Evolutionary conservation across 2,888 invertebrate genomes (phyloP), one percentile per base, ranked within the genome.

Genomic region (Chrysotoxum bicinctum): DNA sequence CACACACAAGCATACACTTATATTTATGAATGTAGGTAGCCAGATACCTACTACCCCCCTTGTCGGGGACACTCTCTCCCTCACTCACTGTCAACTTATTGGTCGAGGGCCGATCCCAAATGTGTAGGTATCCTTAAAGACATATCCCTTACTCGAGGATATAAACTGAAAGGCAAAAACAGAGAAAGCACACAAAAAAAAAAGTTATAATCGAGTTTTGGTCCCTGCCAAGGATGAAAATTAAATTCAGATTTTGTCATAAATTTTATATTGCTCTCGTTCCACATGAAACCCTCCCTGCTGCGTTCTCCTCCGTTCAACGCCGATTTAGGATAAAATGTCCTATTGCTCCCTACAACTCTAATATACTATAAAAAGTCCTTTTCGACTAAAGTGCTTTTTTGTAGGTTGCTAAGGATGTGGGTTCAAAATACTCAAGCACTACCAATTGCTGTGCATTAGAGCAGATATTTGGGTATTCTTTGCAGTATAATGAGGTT

Each of bases 211-310:
- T 82, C 81, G 81, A 82, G 81, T 76, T 81, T 81, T 72, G 77
- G 77, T 77, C 77, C 66, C 72, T 77, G 77, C 66, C 81, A 82
- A 64, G 66, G 77, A 70, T 82, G 81, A 77, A 82, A 82, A 82
- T 82, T 82, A 77, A 82, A 82, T 77, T 82, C 81, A 77, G 81
- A 82, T 82, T 82, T 82, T 82, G 81, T 77, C 77, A 82, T 82
- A 82, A 82, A 82, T 76, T 82, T 82, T 76, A 82, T 77, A 82
- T 82, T 64, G 72, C 72, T 60, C 66, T 60, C 58, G 56, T 77
- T 72, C 62, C 58, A 77, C 69, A 70, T 32, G 62, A 35, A 14
- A 16, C 35, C 26, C 32, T 19, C 35, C 14, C 21, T 21, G 35
- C 21, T 21, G 35, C 19, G n/a, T 50, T 58, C 21, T 37, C 21